Conservation (phyloP, 2,113 vertebrate species). For the Epinephelus fuscoguttatus region DNA sequence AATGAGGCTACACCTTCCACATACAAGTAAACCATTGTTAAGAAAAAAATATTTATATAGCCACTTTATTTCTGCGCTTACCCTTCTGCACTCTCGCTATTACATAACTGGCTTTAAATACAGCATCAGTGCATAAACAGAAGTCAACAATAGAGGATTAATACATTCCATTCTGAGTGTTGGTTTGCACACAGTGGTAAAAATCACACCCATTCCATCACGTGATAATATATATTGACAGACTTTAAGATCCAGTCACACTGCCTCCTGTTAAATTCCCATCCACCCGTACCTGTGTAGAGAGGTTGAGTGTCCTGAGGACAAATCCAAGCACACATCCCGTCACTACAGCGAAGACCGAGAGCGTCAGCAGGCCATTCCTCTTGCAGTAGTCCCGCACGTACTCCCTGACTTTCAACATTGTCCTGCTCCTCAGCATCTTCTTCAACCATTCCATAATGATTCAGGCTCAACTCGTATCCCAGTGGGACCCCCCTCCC, state of each 20-base stretch:
- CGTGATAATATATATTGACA: background rate
- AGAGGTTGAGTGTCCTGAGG: slow-evolving; percentile 85
- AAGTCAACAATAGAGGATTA: background rate
- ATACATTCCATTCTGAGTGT: background rate
- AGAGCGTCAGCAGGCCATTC: slow-evolving; percentile 89
- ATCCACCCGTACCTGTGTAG: slow-evolving; percentile 84
- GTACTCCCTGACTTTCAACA: slow-evolving; percentile 59
- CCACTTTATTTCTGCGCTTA: background rate
- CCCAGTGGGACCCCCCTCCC: slow-evolving; percentile 12
- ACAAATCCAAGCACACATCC: slow-evolving; percentile 89
- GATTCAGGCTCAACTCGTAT: slow-evolving; percentile 10
- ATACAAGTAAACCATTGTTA: background rate
- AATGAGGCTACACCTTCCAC: background rate
- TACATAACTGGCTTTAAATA: slow-evolving; percentile 11
- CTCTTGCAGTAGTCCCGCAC: slow-evolving; percentile 83
- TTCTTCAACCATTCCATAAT: slow-evolving; percentile 65
- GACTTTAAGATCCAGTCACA: background rate
- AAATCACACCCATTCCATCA: background rate
- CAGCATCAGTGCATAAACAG: background rate
- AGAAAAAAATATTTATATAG: background rate
- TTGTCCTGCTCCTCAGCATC: slow-evolving; percentile 10
- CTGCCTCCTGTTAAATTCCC: background rate
- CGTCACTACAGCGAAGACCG: slow-evolving; percentile 85
- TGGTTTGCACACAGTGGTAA: background rate
- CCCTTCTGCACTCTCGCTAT: background rate